phyloP scores from a whole-genome alignment of 2,888 invertebrate genomes.

The Mylabris sibirica region DNA sequence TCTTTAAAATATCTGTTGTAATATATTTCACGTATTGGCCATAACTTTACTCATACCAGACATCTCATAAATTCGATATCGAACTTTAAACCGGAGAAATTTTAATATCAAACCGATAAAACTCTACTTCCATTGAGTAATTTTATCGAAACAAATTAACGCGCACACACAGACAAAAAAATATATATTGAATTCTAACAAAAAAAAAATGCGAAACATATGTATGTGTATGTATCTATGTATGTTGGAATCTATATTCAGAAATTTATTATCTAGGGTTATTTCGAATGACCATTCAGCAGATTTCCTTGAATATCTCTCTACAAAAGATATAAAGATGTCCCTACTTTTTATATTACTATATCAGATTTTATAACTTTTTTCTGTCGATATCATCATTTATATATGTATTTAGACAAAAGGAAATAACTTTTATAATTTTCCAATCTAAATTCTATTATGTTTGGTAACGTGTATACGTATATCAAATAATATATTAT shows the following conservation, averaged over 20 bases:
- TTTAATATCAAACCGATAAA: constrained; percentile 5
- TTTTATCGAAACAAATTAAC: constrained; percentile 10
- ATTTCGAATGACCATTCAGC: constrained; percentile 51
- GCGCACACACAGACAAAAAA: background rate
- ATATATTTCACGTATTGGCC: constrained; percentile 1
- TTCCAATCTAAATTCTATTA: constrained; percentile 48
- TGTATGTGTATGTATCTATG: no score
- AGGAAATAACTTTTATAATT: constrained; percentile 32
- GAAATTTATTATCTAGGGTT: constrained; percentile 45
- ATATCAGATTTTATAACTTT: constrained; percentile 37
- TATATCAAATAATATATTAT: background rate
- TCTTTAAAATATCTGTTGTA: background rate
- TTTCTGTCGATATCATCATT: constrained; percentile 52
- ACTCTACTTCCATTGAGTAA: constrained; percentile 11
- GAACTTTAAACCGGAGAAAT: background rate
- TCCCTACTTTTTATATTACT: constrained; percentile 17
- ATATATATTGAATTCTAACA: background rate
- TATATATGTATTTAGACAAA: constrained; percentile 47
- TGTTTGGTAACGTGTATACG: constrained; percentile 25
- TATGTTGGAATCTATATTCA: constrained; percentile 34
- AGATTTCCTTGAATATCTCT: constrained; percentile 42
- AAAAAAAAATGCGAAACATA: background rate
- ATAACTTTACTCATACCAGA: constrained; percentile 7
- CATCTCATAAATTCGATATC: constrained; percentile 11
- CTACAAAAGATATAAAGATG: background rate